Evolutionary conservation across 2,888 invertebrate genomes (phyloP).

Genomic region (Malacosoma neustria): DNA sequence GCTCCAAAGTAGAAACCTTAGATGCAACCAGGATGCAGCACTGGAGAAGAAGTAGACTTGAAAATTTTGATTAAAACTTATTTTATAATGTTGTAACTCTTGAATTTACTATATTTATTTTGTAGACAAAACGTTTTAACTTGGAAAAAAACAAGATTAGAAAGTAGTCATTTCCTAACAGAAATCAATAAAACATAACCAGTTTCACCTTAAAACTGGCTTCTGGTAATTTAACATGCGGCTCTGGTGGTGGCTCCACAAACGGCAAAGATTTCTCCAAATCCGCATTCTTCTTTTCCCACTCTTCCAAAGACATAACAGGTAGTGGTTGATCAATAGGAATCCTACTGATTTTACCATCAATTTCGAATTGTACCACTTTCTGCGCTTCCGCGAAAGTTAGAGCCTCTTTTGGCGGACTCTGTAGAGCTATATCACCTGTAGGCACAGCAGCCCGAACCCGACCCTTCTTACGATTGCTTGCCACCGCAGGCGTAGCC

Average conservation of each 20-base stretch:
- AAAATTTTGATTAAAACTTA: no score
- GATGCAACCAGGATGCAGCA: no score
- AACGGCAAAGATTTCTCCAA: slow-evolving; percentile 58
- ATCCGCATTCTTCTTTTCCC: slow-evolving; percentile 63
- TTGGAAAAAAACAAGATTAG: no score
- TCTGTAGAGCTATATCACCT: slow-evolving; percentile 66
- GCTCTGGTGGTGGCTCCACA: slow-evolving; percentile 55
- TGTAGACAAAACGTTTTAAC: no score
- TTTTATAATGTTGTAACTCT: no score
- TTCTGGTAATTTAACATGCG: slow-evolving; percentile 63
- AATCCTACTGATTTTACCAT: slow-evolving; percentile 82
- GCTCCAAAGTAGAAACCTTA: no score
- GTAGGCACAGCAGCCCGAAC: slow-evolving; percentile 75
- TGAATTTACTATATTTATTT: no score
- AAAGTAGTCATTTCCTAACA: no score
- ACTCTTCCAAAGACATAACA: slow-evolving; percentile 81
- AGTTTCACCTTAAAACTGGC: slow-evolving; percentile 53
- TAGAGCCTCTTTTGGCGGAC: slow-evolving; percentile 79
- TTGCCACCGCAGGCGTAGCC: slow-evolving; percentile 75
- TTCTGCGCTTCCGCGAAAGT: slow-evolving; percentile 90
- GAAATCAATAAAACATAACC: no score
- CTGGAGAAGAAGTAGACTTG: no score
- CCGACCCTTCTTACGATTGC: slow-evolving; percentile 78
- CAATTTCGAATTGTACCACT: slow-evolving; percentile 90
- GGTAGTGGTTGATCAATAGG: slow-evolving; percentile 79